Base-by-base conservation (phyloP, 2,888 invertebrate genomes). In the Scaptomyza polygonia region DNA sequence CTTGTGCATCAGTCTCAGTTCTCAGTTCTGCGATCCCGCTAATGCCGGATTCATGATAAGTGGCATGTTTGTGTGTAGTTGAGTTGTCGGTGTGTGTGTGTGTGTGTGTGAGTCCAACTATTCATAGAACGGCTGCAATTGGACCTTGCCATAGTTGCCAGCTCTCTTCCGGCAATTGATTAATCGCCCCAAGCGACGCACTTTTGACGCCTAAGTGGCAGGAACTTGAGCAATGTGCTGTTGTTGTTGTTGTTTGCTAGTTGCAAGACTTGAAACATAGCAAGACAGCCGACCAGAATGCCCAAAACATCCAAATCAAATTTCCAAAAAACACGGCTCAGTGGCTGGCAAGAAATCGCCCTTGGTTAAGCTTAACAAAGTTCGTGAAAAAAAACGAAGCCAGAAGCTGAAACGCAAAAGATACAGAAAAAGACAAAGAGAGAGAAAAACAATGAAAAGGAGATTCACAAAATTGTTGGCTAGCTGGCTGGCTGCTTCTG, bases 161-260 rank as follows among this genome's bases (percentile, higher is more conserved):
- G 66, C 65, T 88, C 86, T 85, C 86, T 85, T 85, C 84, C 84
- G 84, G 79, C 72, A 82, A 87, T 72, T 88, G 88, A 85, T 87
- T 68, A 88, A 85, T 85, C 56, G 58, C 70, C 34, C 39, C 61
- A 36, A 67, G 71, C 59, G 68, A 68, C 82, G 72, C 79, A 85
- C 86, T 79, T 67, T 75, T 72, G 73, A 77, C 54, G 73, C 73
- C 73, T 48, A 72, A 73, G 67, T 77, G 73, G 73, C 73, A 73
- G 78, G 73, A 77, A 73, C 78, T 77, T 45, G 62, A 51, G 21
- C 52, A 54, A 72, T 77, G 77, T 72, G 30, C 1, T 36, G 36
- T 36, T 36, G 36, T 16, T 36, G 39, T 9, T 39, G 39, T 16
- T 16, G 40, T 52, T 48, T 43, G 45, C 21, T 8, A 6, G 9